Percentiles rank a stretch among this genome's conserved stretches.
Conservation (phyloP, 2,113 vertebrate genomes). For the Merops nubicus region DNA sequence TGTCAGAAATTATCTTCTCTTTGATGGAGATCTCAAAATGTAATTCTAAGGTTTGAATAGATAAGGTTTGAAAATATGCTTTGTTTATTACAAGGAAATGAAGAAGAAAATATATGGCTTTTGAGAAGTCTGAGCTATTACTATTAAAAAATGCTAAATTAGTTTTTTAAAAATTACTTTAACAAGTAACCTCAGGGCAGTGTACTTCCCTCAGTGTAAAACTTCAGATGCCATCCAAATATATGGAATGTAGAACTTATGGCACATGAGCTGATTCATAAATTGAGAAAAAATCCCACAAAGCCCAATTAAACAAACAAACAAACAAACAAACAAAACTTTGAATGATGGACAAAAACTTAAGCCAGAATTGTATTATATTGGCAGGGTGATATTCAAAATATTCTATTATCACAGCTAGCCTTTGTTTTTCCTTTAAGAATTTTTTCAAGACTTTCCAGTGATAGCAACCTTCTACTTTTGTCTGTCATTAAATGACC, state of each 20-base stretch:
- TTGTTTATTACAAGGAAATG: background rate
- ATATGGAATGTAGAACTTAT: background rate
- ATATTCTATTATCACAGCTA: background rate
- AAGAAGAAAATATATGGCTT: background rate
- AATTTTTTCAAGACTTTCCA: background rate
- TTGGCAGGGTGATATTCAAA: background rate
- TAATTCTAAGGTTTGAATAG: background rate
- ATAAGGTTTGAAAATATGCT: background rate
- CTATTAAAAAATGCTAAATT: background rate
- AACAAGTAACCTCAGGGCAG: background rate
- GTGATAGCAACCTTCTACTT: background rate
- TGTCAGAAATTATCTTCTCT: background rate
- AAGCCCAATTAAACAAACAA: background rate
- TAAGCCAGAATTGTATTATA: background rate
- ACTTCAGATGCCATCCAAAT: background rate
- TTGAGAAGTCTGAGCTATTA: background rate
- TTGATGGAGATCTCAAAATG: background rate
- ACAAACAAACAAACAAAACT: background rate
- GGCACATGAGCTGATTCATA: background rate
- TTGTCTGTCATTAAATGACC: background rate
- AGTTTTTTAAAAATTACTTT: background rate
- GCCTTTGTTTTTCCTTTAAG: background rate
- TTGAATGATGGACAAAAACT: background rate
- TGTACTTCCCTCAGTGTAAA: background rate
- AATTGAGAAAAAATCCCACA: background rate